These are phyloP conservation scores for Dasysyrphus tricinctus DNA, from an alignment of 2,888 invertebrate genomes.

Conservation along the genomic window DNA sequence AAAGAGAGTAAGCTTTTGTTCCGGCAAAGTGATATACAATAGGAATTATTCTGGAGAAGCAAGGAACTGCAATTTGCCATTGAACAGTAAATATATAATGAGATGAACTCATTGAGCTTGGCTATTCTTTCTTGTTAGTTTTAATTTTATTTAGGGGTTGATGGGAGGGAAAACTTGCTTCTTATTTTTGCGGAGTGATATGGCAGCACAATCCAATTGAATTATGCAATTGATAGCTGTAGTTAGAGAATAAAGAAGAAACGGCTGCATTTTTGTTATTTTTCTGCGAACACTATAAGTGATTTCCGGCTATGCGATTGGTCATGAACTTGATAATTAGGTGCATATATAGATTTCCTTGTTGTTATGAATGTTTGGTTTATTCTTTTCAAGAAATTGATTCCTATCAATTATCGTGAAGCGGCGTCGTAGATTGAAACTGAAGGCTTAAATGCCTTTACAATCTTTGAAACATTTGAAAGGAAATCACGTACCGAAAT, in stretches of 20 bases:
- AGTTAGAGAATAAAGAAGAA: neutral
- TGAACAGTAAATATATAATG: slow-evolving; percentile 18
- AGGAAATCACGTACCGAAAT: too few relatives aligned
- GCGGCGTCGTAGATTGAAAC: neutral
- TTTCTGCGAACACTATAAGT: neutral
- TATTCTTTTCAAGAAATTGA: neutral
- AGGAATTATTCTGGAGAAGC: slow-evolving; percentile 4
- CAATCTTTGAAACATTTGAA: too few relatives aligned
- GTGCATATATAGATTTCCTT: neutral
- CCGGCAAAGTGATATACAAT: slow-evolving; percentile 32
- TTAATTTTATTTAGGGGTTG: slow-evolving; percentile 46
- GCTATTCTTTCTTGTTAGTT: slow-evolving; percentile 17
- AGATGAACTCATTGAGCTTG: slow-evolving; percentile 57
- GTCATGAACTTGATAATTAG: slow-evolving; percentile 26
- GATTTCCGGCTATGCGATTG: slow-evolving; percentile 8
- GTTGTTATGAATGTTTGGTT: too few relatives aligned
- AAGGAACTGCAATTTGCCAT: slow-evolving; percentile 25
- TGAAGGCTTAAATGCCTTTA: too few relatives aligned
- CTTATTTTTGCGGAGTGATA: slow-evolving; percentile 7
- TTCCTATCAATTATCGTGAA: neutral
- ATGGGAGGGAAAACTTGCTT: slow-evolving; percentile 21
- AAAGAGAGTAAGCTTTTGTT: slow-evolving; percentile 3
- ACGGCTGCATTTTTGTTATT: neutral
- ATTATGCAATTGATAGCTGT: slow-evolving; percentile 35
- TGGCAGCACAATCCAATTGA: slow-evolving; percentile 21